Evolutionary conservation across 2,888 invertebrate genomes (phyloP), one percentile per base, ranked within the genome.

Genomic region (Dolichomitus sp.): DNA sequence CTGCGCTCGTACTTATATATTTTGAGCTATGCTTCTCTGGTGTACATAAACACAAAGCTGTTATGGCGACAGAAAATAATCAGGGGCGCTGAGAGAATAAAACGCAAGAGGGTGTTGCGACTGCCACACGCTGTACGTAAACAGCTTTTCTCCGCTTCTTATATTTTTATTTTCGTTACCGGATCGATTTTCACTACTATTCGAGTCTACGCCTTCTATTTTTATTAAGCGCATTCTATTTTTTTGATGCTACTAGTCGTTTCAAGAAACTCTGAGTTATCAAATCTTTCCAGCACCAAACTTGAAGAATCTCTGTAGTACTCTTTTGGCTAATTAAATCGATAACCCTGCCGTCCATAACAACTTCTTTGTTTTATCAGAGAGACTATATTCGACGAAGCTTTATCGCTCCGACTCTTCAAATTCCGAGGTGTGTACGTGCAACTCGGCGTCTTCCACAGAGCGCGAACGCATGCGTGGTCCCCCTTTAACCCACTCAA

Each of bases 21-120:
- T 14, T 45, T 42, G 27, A 19, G 27, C 65, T 48, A 52, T 37
- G 50, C 27, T 33, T 57, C 66, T 37, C 42, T 50, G 59, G 37
- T 66, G 12, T 68, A 30, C 42, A 73, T 80, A 42, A 80, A 45
- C 61, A 23, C 45, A 12, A 27, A 61, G 37, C 42, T 73, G 50
- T 59, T 66, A 68, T 74, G 48, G 30, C 19, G 61, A 63, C 14
- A 33, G 61, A 73, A 54, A 59, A 80, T 80, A 74, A 80, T 45
- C 52, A 17, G 17, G 61, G 30, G 52, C 42, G 37, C 40, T 19
- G 40, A 48, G n/a, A 17, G 59, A 23, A 69, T 33, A 48, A 40
- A 4, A 17, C 48, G 40, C 17, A 33, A 30, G 37, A 17, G 50
- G 42, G n/a, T 50, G 61, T 59, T 68, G 17, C 42, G 59, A 33